A percentile compares a stretch with the other conserved stretches of the same genome.
Conservation (phyloP, 2,113 vertebrate genomes). For the Sula dactylatra region DNA sequence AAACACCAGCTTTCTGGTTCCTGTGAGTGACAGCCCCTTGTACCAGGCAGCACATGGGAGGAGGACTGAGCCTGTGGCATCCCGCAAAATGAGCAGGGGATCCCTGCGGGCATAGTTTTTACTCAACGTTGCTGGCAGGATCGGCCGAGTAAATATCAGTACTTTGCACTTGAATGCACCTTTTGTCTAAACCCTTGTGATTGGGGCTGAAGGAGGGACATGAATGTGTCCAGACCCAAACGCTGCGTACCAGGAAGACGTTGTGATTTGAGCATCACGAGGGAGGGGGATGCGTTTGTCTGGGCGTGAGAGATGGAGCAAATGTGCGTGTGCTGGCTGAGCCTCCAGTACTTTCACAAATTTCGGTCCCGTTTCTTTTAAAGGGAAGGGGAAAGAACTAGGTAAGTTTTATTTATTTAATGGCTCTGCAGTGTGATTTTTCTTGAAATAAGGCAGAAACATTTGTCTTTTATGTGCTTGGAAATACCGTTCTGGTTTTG, state of each 20-base stretch:
- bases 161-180: conserved; percentile 55
- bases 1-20: background rate
- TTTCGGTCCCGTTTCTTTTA: background rate
- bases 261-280: background rate
- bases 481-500: background rate
- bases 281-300: background rate
- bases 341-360: background rate
- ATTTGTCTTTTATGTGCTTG: background rate
- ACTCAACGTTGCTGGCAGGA: background rate
- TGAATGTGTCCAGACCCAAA: background rate
- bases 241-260: background rate
- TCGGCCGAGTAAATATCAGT: background rate
- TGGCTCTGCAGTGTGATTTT: background rate
- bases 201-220: background rate
- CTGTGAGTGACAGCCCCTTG: background rate
- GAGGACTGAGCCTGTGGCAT: background rate
- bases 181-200: background rate
- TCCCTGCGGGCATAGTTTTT: background rate
- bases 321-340: background rate
- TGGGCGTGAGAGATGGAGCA: background rate
- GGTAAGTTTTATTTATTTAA: conserved; percentile 27
- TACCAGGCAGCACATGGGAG: background rate
- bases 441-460: background rate
- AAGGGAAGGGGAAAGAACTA: background rate
- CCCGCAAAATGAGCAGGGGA: background rate